Conservation (phyloP, 2,797 vertebrate species). For the Smutsia temminckii region DNA sequence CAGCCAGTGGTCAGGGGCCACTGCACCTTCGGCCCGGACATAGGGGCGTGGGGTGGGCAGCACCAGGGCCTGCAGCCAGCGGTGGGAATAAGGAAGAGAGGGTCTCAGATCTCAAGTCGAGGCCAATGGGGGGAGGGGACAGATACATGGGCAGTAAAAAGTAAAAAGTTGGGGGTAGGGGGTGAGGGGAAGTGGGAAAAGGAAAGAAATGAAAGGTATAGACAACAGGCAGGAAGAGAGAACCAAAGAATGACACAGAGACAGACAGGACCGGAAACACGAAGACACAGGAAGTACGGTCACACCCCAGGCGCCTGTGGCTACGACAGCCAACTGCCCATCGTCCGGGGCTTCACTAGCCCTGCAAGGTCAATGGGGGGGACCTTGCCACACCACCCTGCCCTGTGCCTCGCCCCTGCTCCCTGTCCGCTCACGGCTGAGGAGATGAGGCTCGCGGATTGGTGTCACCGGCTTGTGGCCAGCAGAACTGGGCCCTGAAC, state of each 20-base stretch:
- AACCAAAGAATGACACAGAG: background rate
- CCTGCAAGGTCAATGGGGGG: accelerated
- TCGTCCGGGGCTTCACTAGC: background rate
- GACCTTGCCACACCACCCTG: accelerated
- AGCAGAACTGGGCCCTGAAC: background rate
- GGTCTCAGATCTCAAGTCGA: background rate
- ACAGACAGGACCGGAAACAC: background rate
- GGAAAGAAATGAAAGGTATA: background rate
- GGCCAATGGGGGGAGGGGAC: accelerated
- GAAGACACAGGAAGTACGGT: background rate
- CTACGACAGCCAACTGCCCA: too few species aligned
- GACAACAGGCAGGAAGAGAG: background rate
- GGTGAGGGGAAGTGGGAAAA: too few species aligned
- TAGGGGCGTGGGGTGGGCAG: conserved; percentile 89
- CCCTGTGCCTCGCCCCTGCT: accelerated
- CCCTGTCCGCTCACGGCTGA: accelerated
- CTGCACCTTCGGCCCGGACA: conserved; percentile 89
- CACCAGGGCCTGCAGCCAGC: conserved; percentile 86
- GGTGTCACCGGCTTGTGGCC: accelerated
- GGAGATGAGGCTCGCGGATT: background rate
- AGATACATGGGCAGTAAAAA: background rate
- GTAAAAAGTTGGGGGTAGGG: background rate
- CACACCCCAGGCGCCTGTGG: background rate
- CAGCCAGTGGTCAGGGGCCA: conserved; percentile 92
- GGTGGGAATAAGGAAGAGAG: background rate